Base-by-base conservation (phyloP, 2,888 invertebrate genomes). In the Cantharis nigra region DNA sequence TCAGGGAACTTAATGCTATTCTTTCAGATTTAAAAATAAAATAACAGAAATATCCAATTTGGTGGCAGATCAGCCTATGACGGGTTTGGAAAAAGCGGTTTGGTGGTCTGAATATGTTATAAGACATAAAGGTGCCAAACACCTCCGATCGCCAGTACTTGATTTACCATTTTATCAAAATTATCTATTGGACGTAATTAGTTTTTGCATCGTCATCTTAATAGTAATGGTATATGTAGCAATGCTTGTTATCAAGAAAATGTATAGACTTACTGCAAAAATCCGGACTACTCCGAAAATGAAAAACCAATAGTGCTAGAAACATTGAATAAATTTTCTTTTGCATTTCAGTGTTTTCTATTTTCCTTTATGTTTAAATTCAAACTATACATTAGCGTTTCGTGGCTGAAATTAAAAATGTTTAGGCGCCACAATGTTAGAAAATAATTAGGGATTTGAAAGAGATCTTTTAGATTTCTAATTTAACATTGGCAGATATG, bases 91-190 rank as follows among this genome's bases (percentile, higher is more conserved):
- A 18, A 77, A 81, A 33, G 84, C 85, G 9, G 79, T 85, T 18
- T 84, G 84, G 82, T 85, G 84, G 83, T 83, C 83, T 9, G 85
- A 86, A 78, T 85, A 83, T 72, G 82, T 84, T 10, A 79, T 86
- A 11, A 80, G 84, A 64, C 78, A 85, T 62, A 82, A 80, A 74
- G 85, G 83, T 13, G 83, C 82, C 0, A 79, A 79, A 70, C 82
- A 83, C 71, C 78, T 84, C 3, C 80, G 78, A 71, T 79, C 79
- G 63, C 78, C 81, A 2, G 72, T 70, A 10, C 33, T 76, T 0
- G 79, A 81, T 64, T 5, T 82, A 5, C 82, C 83, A n/a, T 64
- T 80, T 9, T 82, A 83, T 65, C 80, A 83, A 63, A 83, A 79
- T 74, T 80, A 81, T 70, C 76, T 83, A 33, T 72, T 84, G 23